Evolutionary conservation across 2,113 vertebrate genomes (phyloP).

Genomic region (Megaceryle torquata): DNA sequence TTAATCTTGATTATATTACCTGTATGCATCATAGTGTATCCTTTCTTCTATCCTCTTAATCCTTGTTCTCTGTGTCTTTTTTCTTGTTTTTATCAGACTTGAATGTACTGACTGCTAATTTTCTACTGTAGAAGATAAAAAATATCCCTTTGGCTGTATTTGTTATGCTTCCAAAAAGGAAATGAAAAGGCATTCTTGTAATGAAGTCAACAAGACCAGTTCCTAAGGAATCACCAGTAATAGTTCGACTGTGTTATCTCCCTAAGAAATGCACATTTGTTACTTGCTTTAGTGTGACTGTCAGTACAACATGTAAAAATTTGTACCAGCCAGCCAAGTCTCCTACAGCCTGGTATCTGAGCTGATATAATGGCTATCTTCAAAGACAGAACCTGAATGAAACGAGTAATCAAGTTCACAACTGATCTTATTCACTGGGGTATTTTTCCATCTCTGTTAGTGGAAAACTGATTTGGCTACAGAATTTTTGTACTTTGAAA

Average conservation of each 20-base stretch:
- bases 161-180: not conserved
- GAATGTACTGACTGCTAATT: not conserved
- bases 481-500: not conserved
- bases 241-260: not conserved
- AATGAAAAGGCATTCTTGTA: not conserved
- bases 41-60: not conserved
- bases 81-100: not conserved
- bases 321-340: not conserved
- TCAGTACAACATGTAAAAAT: not conserved
- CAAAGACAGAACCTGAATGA: not conserved
- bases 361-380: not conserved
- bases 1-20: not conserved
- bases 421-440: not conserved
- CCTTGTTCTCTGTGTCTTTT: not conserved
- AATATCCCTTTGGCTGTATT: not conserved
- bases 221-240: not conserved
- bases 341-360: not conserved
- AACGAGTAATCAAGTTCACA: not conserved
- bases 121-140: not conserved
- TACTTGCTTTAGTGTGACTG: not conserved
- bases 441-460: not conserved
- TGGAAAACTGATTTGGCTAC: not conserved
- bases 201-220: not conserved
- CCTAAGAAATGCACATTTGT: not conserved
- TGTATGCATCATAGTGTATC: not conserved